Evolutionary conservation across 2,113 vertebrate species (phyloP), one percentile per base, ranked within the genome.

Genomic region (Saguinus imperator): DNA sequence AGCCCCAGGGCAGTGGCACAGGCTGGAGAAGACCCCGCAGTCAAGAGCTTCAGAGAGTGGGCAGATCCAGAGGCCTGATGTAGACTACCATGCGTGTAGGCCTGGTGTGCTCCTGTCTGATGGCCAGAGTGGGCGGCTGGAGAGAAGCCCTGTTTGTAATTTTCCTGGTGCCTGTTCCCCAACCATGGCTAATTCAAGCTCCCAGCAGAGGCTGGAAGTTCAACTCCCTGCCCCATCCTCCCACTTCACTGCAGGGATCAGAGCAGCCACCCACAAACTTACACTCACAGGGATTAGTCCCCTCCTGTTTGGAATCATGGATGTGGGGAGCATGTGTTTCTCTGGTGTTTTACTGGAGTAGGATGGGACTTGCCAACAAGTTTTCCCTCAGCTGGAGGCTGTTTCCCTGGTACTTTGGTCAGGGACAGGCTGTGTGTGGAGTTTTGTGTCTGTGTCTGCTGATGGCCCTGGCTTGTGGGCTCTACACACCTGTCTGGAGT

Each of bases 281-380:
- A 10, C 48, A 13, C 7, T 50, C 32, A n/a, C 0, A 3, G 43
- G 4, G 66, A 35, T 68, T 7, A 18, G 66, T 64, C 32, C 16
- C 84, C 43, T 50, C 14, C 1, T 45, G 13, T 0, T 45, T 16
- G 35, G 25, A 55, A 27, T n/a, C 48, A 6, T 0, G 2, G 11
- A 40, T 73, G 11, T 73, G 21, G 52, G 20, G 35, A 25, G 52
- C 21, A 25, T 21, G 16, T 17, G 52, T 35, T 27, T 16, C 43
- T 50, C 12, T 6, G n/a, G 1, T 3, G 18, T 64, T 61, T 48
- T 40, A 5, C 43, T 55, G 45, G 25, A 84, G 35, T 20, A 35
- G 7, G 12, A 4, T 20, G 70, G 35, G 32, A 10, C 40, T 37
- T 40, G 66, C 37, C 27, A 13, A 7, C 11, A n/a, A 6, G 29